These are phyloP conservation scores for Tragelaphus scriptus DNA, from an alignment of 2,113 vertebrate genomes.

Conservation along the genomic window DNA sequence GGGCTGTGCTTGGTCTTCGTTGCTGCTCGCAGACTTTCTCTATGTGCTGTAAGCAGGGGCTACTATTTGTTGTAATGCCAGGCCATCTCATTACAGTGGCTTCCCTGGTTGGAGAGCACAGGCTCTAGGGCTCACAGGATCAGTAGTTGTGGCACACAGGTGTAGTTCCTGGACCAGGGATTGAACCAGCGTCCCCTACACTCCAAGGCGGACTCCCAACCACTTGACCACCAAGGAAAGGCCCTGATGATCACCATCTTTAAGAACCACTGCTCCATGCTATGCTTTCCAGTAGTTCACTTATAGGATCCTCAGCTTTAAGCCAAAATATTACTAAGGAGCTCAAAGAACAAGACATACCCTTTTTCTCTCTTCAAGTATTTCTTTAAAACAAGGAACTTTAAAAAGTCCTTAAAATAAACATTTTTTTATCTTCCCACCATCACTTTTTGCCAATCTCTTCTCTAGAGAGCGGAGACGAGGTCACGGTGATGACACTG, in stretches of 20 bases:
- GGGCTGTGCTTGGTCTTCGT: background rate
- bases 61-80: background rate
- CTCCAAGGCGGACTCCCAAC: background rate
- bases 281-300: background rate
- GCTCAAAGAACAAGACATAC: background rate
- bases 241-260: background rate
- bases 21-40: background rate
- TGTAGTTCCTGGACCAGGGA: background rate
- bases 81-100: background rate
- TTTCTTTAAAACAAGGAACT: background rate
- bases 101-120: background rate
- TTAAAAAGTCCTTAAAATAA: background rate
- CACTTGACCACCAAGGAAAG: background rate
- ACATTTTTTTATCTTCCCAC: background rate
- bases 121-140: background rate
- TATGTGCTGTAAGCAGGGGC: background rate
- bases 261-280: background rate
- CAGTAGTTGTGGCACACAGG: background rate
- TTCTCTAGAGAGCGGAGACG: background rate
- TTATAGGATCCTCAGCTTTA: background rate
- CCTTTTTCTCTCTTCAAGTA: background rate
- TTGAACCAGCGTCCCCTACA: background rate
- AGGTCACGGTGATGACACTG: background rate
- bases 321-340: background rate
- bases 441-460: background rate